Evolutionary conservation across 2,113 vertebrate species (phyloP), one percentile per base, ranked within the genome.

Genomic region (Rallus limicola): DNA sequence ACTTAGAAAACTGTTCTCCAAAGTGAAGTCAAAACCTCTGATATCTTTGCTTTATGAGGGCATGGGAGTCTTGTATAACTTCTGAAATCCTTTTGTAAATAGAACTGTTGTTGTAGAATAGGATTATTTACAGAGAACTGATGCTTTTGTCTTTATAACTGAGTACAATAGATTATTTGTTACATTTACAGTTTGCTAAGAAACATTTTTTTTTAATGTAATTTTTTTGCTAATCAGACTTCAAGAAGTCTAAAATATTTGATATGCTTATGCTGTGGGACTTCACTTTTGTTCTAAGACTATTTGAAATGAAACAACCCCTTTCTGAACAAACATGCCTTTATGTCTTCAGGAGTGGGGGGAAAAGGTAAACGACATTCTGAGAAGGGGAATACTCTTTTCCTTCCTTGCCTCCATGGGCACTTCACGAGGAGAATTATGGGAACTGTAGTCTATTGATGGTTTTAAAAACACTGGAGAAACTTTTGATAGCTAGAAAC

Each of bases 81-180:
- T 82, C 80, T 76, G 88, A 96, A 96, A 93, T 92, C 74, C 80
- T 91, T 95, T 34, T 84, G 78, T 90, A 96, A 96, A 63, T 95
- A 78, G 89, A 72, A 95, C 50, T 83, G 86, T 67, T 97, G 68
- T 96, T 97, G 75, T 79, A 86, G 90, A 89, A 68, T 69, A 79
- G 95, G 82, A 92, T 96, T 96, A 93, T 96, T 95, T 95, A 91
- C 53, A 96, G 86, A 92, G 82, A 88, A 78, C 65, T 91, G 60
- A 65, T 78, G 84, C 70, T 96, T 94, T 93, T 95, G 86, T 94
- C 86, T 93, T 84, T 86, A 34, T 76, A 38, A 88, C 55, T 29
- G 44, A 86, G 29, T 38, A 93, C 80, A 94, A 46, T 55, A 31
- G 86, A 26, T 91, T 79, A 68, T 90, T 95, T 94, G 92, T 94